Evolutionary conservation across 2,113 vertebrate genomes (phyloP), one percentile per base, ranked within the genome.

Genomic region (Rissa tridactyla): DNA sequence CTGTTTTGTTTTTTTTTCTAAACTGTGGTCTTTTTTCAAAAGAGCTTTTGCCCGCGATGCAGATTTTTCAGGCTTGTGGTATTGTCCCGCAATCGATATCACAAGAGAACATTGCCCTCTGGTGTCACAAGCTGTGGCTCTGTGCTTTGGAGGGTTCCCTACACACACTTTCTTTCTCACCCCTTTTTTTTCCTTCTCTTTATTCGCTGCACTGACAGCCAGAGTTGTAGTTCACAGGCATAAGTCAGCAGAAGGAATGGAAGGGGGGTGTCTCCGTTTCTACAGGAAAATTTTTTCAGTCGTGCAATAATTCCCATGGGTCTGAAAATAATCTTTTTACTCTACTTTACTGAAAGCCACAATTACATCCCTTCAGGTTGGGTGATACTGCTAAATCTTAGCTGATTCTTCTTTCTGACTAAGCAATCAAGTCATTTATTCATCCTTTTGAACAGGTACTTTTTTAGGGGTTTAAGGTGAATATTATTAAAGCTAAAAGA

Each of bases 31-130:
- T 55, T 79, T 87, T 79, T 54, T 13, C 15, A 54, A 57, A 62
- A 44, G 62, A 64, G 10, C 6, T 72, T 68, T 96, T 81, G n/a
- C 21, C 11, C 4, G 25, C 42, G 38, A 65, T 85, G 58, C 55
- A 88, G 26, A 62, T 60, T 93, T 54, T 86, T 57, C 57, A 90
- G 72, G 8, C 29, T 87, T 62, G 23, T 55, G 65, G 26, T 85
- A 93, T 83, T 88, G 72, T 95, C 82, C 86, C 20, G 3, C 20
- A 69, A 42, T 26, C 5, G 4, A 5, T 93, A 88, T 32, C 16
- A 20, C 86, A 97, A 91, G 90, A 97, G 90, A 98, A 97, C 86
- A 97, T 96, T 96, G 94, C 94, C 97, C 96, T 97, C 96, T 98
- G 88, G 90, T 97, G 94, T 96, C 96, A 88, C 89, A 96, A 82